Conservation (phyloP, 1,140 invertebrate species). For the Anthonomus grandis region DNA sequence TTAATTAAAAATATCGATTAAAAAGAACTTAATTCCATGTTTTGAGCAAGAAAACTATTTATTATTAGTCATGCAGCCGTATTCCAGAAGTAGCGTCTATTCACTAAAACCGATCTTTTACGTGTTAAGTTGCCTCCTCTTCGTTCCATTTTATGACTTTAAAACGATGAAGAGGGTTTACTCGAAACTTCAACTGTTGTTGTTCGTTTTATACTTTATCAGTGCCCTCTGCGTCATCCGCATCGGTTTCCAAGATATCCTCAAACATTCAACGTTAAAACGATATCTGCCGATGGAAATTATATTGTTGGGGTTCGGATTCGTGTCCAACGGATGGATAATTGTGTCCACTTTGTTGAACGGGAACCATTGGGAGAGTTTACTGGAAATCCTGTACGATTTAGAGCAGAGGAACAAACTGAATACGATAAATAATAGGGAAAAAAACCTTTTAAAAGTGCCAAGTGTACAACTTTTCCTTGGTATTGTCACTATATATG, state of each 20-base stretch:
- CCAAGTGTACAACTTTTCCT: background rate
- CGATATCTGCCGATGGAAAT: background rate
- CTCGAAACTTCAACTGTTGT: background rate
- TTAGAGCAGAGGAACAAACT: background rate
- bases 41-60: no score
- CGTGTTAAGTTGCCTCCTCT: background rate
- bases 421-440: background rate
- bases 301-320: background rate
- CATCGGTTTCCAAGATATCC: background rate
- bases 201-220: background rate
- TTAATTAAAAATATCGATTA: no score
- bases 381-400: background rate
- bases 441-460: background rate
- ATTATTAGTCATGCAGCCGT: background rate
- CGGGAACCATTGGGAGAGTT: background rate
- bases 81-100: background rate
- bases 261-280: background rate
- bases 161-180: background rate
- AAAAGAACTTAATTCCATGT: background rate
- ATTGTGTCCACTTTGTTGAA: background rate
- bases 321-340: background rate
- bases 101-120: background rate
- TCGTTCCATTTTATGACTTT: constrained; percentile 1
- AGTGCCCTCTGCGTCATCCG: background rate
- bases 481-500: background rate